phyloP scores from a whole-genome alignment of 2,797 vertebrate genomes.

The Limosa lapponica region DNA sequence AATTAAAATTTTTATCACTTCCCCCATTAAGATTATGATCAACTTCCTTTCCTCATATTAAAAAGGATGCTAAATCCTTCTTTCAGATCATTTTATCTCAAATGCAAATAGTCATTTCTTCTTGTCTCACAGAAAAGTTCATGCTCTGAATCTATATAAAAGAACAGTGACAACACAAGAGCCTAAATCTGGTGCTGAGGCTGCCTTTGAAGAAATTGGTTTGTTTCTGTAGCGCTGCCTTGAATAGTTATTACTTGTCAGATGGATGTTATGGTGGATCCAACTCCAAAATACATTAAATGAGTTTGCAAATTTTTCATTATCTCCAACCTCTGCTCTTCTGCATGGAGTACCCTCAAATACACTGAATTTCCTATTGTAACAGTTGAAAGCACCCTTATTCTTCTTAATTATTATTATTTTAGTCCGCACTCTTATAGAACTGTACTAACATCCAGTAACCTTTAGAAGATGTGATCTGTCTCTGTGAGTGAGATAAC shows the following conservation, averaged over 20 bases:
- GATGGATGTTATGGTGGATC: background rate
- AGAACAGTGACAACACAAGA: background rate
- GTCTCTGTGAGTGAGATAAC: conserved; percentile 31
- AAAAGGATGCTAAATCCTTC: background rate
- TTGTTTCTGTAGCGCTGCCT: background rate
- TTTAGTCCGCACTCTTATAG: background rate
- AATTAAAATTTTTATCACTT: conserved; percentile 7
- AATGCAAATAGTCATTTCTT: conserved; percentile 64
- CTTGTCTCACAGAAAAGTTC: conserved; percentile 28
- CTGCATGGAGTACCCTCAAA: background rate
- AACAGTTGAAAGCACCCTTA: conserved; percentile 25
- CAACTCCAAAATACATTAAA: background rate
- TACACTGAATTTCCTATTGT: background rate
- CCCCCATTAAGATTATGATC: conserved; percentile 41
- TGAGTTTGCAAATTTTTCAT: background rate
- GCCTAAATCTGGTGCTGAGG: background rate
- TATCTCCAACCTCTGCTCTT: background rate
- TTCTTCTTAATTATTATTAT: background rate
- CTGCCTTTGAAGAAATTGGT: background rate
- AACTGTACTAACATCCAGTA: background rate
- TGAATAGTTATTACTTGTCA: conserved; percentile 4
- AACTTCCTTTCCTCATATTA: background rate
- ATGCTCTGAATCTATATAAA: background rate
- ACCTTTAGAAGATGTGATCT: conserved; percentile 24
- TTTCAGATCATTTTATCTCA: conserved; percentile 54